These are phyloP conservation scores for Catharus bicknelli DNA, from an alignment of 2,113 vertebrate genomes.

Conservation along the genomic window DNA sequence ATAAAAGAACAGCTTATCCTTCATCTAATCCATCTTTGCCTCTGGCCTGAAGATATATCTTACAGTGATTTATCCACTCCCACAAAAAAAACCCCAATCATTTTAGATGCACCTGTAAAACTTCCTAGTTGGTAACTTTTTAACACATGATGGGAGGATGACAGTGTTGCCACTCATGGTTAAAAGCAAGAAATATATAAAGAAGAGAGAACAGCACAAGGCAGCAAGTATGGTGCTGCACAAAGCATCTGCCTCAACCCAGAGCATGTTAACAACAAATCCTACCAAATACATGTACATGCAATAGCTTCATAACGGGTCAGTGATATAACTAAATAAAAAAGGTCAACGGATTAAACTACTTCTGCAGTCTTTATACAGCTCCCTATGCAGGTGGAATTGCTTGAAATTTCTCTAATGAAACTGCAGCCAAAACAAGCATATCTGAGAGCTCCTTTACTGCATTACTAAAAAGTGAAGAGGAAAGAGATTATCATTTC, in stretches of 20 bases:
- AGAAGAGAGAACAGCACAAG: neutral
- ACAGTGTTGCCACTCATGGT: neutral
- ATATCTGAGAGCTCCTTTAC: neutral
- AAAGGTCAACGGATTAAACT: neutral
- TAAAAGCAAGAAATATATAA: neutral
- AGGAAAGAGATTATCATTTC: neutral
- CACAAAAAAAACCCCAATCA: accelerated
- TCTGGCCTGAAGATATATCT: neutral
- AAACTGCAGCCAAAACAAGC: neutral
- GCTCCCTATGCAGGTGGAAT: neutral
- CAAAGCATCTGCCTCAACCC: neutral
- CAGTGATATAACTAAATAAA: neutral
- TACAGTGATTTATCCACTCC: neutral
- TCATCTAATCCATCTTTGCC: neutral
- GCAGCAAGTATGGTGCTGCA: neutral
- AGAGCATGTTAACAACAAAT: neutral
- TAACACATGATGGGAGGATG: neutral
- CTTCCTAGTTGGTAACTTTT: neutral
- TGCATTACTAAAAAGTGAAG: neutral
- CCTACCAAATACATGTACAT: accelerated
- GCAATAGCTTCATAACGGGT: neutral
- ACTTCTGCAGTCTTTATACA: neutral
- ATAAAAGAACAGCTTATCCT: neutral
- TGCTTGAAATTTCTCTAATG: neutral
- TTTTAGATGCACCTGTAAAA: neutral